phyloP scores from a whole-genome alignment of 2,888 invertebrate species.

The Diplolepis rosae region DNA sequence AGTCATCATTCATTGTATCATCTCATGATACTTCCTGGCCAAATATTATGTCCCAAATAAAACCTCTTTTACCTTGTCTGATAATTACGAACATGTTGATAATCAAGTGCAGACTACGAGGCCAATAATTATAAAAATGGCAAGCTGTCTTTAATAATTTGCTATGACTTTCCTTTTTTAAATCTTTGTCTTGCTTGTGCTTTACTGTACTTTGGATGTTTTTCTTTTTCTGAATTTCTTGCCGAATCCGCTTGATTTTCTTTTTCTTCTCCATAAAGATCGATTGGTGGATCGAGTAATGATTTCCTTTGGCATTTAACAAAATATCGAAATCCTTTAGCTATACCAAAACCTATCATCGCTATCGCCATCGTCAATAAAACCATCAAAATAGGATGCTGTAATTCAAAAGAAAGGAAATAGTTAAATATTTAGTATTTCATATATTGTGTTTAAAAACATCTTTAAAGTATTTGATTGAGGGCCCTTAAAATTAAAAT shows the following conservation, averaged over 20 bases:
- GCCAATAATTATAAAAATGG: not conserved
- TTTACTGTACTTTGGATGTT: conserved; percentile 79
- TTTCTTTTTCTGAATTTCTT: conserved; percentile 61
- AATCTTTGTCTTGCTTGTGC: conserved; percentile 85
- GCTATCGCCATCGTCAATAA: conserved; percentile 81
- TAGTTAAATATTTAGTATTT: not conserved
- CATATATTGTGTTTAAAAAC: conserved; percentile 2
- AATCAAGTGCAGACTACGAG: not conserved
- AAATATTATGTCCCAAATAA: too few species aligned
- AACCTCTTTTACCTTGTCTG: too few species aligned
- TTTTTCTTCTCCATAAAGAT: conserved; percentile 70
- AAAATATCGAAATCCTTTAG: conserved; percentile 77
- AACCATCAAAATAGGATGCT: conserved; percentile 85
- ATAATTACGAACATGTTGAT: not conserved
- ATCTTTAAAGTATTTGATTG: conserved; percentile 9
- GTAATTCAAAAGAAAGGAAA: conserved; percentile 53
- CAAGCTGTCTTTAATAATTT: conserved; percentile 17
- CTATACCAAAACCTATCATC: conserved; percentile 80
- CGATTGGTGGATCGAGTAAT: conserved; percentile 76
- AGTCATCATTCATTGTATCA: too few species aligned
- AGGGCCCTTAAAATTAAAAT: too few species aligned
- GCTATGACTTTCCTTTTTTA: conserved; percentile 82
- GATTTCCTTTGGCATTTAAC: conserved; percentile 75
- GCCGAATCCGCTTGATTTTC: conserved; percentile 54
- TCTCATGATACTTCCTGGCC: too few species aligned